Evolutionary conservation across 2,888 invertebrate genomes (phyloP).

Genomic region (Cephus pulcher): DNA sequence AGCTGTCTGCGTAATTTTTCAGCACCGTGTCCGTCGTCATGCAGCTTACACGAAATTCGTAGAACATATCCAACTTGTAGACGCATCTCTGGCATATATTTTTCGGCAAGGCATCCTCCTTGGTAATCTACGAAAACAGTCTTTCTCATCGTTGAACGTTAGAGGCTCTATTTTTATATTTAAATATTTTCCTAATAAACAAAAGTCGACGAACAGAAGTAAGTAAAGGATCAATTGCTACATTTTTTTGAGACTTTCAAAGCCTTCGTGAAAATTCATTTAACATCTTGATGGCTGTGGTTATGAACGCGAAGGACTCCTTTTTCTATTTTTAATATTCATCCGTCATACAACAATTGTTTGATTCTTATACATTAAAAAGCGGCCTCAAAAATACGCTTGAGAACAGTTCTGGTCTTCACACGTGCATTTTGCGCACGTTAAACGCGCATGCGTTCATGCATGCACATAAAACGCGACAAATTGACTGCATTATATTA

Average conservation of each 20-base stretch:
- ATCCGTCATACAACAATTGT: background rate
- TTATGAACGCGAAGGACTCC: background rate
- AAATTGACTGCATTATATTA: background rate
- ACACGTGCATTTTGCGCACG: background rate
- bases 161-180: no score
- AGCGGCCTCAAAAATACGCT: background rate
- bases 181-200: background rate
- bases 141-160: background rate
- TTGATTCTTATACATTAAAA: background rate
- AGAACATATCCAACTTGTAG: constrained; percentile 75
- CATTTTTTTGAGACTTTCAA: background rate
- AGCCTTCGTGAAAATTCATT: no score
- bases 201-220: background rate
- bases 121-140: constrained; percentile 71
- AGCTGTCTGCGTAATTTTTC: constrained; percentile 77
- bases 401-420: background rate
- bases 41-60: constrained; percentile 77
- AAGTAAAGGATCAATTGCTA: background rate
- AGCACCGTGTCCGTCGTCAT: constrained; percentile 76
- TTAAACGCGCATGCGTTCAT: background rate
- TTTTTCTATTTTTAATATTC: background rate
- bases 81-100: constrained; percentile 79
- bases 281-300: no score
- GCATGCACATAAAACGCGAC: background rate
- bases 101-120: constrained; percentile 79